phyloP scores from a whole-genome alignment of 2,888 invertebrate species.

The Limenitis camilla region DNA sequence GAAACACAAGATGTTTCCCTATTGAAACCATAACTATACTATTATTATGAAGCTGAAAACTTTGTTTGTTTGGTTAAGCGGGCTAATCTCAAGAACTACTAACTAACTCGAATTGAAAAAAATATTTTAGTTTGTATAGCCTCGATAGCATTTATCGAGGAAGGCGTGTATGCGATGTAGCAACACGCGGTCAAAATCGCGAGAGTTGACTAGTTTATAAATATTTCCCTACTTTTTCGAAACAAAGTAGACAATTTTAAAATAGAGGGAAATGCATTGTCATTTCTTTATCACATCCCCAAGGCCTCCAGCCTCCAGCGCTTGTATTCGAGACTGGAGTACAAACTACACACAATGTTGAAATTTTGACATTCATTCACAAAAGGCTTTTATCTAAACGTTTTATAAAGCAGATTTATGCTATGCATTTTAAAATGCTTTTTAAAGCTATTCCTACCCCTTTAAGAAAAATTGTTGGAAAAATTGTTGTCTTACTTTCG shows the following conservation, averaged over 20 bases:
- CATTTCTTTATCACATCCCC: constrained; percentile 13
- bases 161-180: too few relatives aligned
- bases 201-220: too few relatives aligned
- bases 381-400: constrained; percentile 7
- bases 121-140: too few relatives aligned
- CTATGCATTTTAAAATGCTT: background rate
- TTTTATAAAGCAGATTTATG: constrained; percentile 3
- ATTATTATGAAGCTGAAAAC: too few relatives aligned
- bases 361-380: constrained; percentile 8
- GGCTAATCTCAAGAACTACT: too few relatives aligned
- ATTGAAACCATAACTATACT: too few relatives aligned
- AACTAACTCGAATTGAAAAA: too few relatives aligned
- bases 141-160: too few relatives aligned
- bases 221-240: background rate
- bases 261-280: constrained; percentile 9
- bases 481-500: background rate
- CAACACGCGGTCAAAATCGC: too few relatives aligned
- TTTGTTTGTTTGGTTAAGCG: too few relatives aligned
- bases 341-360: constrained; percentile 8
- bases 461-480: background rate
- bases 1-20: too few relatives aligned
- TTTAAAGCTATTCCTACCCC: background rate
- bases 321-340: constrained; percentile 5
- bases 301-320: constrained; percentile 6
- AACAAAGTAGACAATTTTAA: constrained; percentile 1